phyloP scores from a whole-genome alignment of 2,797 vertebrate genomes.

The Trichosurus vulpecula region DNA sequence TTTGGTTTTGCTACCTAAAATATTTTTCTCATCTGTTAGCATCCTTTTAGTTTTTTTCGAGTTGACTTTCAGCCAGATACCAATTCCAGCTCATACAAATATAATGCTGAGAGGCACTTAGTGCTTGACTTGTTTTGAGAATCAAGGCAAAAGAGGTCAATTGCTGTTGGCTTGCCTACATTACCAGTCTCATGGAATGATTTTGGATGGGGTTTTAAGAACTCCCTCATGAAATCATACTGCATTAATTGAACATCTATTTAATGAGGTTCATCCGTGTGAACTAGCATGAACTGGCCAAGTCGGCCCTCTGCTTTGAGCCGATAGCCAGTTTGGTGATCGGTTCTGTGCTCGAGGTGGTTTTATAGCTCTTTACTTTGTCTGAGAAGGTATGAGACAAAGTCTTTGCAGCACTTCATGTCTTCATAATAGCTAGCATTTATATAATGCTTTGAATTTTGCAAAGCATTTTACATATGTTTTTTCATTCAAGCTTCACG shows the following conservation, averaged over 20 bases:
- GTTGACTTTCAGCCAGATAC: background rate
- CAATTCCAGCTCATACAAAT: background rate
- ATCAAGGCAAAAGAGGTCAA: slow-evolving; percentile 13
- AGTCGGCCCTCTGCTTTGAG: background rate
- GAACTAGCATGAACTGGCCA: background rate
- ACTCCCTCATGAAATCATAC: background rate
- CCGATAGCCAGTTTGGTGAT: background rate
- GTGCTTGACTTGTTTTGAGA: background rate
- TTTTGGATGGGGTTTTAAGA: background rate
- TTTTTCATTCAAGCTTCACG: background rate
- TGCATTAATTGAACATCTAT: background rate
- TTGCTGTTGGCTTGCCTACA: background rate
- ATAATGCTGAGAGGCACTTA: background rate
- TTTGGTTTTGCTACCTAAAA: slow-evolving; percentile 39
- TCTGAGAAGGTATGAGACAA: background rate
- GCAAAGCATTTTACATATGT: background rate
- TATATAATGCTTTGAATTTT: background rate
- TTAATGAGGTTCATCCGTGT: background rate
- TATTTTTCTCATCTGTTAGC: slow-evolving; percentile 33
- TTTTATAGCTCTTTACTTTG: slow-evolving; percentile 32
- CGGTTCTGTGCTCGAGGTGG: background rate
- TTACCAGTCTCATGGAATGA: slow-evolving; percentile 19
- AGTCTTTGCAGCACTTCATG: background rate
- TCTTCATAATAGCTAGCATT: background rate
- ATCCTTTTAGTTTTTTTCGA: slow-evolving; percentile 25